These are phyloP conservation scores for Rosalia funebris DNA, from an alignment of 2,888 invertebrate species.

Conservation along the genomic window DNA sequence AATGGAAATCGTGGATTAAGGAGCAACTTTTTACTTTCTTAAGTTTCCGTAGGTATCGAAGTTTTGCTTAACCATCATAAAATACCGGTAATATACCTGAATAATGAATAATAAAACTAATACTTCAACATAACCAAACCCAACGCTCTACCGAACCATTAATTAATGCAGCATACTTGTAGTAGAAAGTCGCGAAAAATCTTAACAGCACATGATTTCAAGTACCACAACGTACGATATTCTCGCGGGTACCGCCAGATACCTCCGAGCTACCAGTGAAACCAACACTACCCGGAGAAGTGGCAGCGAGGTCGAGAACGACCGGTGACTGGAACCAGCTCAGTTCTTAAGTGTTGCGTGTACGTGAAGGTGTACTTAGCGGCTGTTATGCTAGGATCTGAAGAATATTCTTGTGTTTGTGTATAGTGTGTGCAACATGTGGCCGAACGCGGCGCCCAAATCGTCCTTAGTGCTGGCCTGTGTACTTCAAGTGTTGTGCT, in stretches of 20 bases:
- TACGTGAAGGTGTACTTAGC: constrained; percentile 28
- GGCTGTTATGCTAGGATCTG: constrained; percentile 24
- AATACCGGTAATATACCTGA: no score
- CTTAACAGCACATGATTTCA: constrained; percentile 10
- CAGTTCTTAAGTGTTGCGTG: constrained; percentile 34
- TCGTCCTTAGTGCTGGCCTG: constrained; percentile 8
- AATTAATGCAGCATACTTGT: neutral
- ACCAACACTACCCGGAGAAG: constrained; percentile 13
- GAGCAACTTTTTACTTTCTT: no score
- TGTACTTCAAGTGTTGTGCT: constrained; percentile 34
- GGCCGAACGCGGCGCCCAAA: constrained; percentile 21
- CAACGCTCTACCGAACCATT: neutral
- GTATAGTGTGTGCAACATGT: constrained; percentile 25
- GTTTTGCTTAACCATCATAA: no score
- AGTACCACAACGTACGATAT: constrained; percentile 13
- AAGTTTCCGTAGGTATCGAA: no score
- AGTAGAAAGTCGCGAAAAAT: constrained; percentile 27
- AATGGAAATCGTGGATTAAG: no score
- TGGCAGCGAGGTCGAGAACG: constrained; percentile 22
- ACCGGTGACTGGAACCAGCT: constrained; percentile 7
- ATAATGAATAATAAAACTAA: no score
- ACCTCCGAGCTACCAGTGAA: constrained; percentile 12
- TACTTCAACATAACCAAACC: constrained; percentile 2
- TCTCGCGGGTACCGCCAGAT: constrained; percentile 6
- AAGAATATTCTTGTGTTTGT: constrained; percentile 18